Evolutionary conservation across 2,113 vertebrate species (phyloP).

Genomic region (Cynoglossus semilaevis): DNA sequence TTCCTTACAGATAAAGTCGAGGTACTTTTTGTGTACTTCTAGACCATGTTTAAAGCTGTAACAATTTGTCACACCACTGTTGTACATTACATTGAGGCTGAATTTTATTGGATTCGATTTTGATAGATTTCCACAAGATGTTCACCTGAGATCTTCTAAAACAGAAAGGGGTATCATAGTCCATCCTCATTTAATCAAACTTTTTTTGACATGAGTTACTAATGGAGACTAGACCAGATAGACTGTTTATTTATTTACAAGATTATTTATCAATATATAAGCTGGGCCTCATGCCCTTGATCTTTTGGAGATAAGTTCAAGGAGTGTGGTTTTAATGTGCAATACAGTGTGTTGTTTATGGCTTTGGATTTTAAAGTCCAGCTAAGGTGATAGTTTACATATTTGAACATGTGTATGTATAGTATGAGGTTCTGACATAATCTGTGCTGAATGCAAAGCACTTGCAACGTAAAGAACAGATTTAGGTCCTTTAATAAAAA

Average conservation of each 20-base stretch:
- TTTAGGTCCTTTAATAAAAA: no score
- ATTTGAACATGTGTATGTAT: no score
- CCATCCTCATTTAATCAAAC: conserved; percentile 3
- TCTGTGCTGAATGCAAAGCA: no score
- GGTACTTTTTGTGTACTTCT: conserved; percentile 59
- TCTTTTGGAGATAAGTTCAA: conserved; percentile 21
- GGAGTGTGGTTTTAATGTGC: conserved; percentile 49
- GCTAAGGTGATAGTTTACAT: neutral
- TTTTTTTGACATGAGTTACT: conserved; percentile 15
- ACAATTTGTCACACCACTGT: conserved; percentile 15
- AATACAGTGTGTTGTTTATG: conserved; percentile 37
- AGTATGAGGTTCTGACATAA: no score
- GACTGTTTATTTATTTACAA: conserved; percentile 58
- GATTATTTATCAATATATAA: conserved; percentile 40
- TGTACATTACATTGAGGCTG: conserved; percentile 18
- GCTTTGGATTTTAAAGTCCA: conserved; percentile 10
- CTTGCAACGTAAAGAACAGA: no score
- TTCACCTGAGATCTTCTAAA: conserved; percentile 20
- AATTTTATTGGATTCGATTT: conserved; percentile 41
- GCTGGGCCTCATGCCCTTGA: conserved; percentile 27
- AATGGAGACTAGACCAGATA: conserved; percentile 35
- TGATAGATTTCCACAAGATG: conserved; percentile 47
- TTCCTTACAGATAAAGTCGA: conserved; percentile 46
- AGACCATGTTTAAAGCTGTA: conserved; percentile 40
- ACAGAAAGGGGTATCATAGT: conserved; percentile 5